A percentile compares a stretch with the other conserved stretches of the same genome.
Conservation (phyloP, 2,113 vertebrate species). For the Trichomycterus rosablanca region DNA sequence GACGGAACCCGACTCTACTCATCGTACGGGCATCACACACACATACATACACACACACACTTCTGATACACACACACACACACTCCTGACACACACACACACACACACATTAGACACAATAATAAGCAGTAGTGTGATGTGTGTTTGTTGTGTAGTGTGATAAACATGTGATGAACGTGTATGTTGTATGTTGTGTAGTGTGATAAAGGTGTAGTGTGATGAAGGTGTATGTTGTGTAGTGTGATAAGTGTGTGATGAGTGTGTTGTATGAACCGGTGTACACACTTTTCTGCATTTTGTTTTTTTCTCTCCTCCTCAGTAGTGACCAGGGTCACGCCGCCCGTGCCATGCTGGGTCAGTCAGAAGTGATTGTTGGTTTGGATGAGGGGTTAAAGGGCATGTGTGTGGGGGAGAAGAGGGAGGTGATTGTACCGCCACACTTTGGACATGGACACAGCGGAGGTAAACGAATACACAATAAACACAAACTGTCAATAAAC, state of each 20-base stretch:
- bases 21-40: constrained; percentile 72
- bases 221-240: too few relatives aligned
- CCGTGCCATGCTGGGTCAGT: constrained; percentile 76
- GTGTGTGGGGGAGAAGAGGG: constrained; percentile 83
- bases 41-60: not conserved
- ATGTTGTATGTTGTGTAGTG: too few relatives aligned
- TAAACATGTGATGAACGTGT: too few relatives aligned
- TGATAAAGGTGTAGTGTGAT: too few relatives aligned
- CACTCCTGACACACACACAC: not conserved
- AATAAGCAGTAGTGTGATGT: too few relatives aligned
- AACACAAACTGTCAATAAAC: too few relatives aligned
- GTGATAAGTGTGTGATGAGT: too few relatives aligned
- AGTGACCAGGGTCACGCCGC: constrained; percentile 73
- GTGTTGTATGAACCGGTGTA: too few relatives aligned
- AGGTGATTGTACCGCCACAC: constrained; percentile 83
- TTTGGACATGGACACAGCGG: constrained; percentile 86
- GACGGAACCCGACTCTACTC: constrained; percentile 89
- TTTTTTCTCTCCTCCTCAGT: constrained; percentile 53
- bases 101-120: not conserved
- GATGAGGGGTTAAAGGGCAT: constrained; percentile 80
- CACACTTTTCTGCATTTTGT: not conserved
- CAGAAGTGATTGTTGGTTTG: constrained; percentile 89
- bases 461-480: constrained; percentile 68
- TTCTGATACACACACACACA: not conserved
- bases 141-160: too few relatives aligned